A percentile compares a stretch with the other conserved stretches of the same genome.
Evolutionary conservation across 1,140 invertebrate species (phyloP).

Genomic region (Ephestia elutella): DNA sequence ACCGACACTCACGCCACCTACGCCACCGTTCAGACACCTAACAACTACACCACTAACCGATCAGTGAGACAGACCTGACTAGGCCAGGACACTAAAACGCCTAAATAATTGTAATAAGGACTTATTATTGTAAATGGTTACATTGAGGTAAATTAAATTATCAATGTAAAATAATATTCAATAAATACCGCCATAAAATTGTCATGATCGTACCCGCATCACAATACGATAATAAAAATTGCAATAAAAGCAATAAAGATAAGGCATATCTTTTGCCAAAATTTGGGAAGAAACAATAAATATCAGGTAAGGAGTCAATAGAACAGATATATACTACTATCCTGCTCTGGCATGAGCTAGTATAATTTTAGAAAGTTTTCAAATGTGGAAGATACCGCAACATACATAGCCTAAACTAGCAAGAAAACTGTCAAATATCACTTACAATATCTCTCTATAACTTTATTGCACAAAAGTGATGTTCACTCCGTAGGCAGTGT

Average conservation of each 20-base stretch:
- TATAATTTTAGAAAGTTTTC: background rate
- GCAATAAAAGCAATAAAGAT: background rate
- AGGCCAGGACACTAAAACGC: background rate
- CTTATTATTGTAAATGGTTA: background rate
- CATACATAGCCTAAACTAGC: background rate
- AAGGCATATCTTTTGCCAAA: background rate
- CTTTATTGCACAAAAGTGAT: constrained; percentile 33
- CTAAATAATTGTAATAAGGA: constrained; percentile 12
- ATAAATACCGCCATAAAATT: background rate
- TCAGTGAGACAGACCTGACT: constrained; percentile 28
- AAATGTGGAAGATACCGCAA: background rate
- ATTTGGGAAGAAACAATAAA: background rate
- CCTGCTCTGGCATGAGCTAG: background rate
- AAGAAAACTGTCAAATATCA: background rate
- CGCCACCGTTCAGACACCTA: constrained; percentile 24
- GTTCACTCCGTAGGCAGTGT: constrained; percentile 32
- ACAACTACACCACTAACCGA: constrained; percentile 21
- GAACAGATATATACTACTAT: background rate
- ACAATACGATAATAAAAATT: background rate
- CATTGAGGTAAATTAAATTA: too few species aligned
- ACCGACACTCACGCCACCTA: constrained; percentile 11
- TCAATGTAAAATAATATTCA: background rate
- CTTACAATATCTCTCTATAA: constrained; percentile 2
- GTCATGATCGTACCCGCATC: background rate
- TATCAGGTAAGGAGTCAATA: background rate